Conservation (phyloP, 2,797 vertebrate species). For the Brachyrhaphis roseni region DNA sequence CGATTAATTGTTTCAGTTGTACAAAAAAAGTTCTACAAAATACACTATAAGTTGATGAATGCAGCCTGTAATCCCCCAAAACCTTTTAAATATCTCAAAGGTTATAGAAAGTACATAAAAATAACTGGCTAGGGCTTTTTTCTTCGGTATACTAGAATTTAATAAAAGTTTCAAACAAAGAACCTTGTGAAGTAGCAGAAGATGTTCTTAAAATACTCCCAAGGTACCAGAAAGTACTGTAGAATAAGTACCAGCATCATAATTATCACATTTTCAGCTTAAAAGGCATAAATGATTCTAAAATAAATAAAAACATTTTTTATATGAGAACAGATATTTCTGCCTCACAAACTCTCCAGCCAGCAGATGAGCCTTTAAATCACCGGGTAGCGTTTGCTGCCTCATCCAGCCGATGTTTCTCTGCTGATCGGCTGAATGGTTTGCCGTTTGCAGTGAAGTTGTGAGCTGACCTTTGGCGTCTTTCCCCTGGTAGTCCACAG, state of each 20-base stretch:
- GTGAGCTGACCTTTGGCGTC: constrained; percentile 88
- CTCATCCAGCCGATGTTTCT: not conserved
- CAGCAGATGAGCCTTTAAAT: not conserved
- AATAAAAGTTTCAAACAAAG: not conserved
- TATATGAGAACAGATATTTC: not conserved
- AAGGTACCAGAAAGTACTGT: not conserved
- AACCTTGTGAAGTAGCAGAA: not conserved
- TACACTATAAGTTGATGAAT: not conserved
- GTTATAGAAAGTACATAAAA: not conserved
- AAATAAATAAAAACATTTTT: not conserved
- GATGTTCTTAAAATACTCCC: not conserved
- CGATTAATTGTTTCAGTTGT: no score
- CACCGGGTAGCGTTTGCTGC: not conserved
- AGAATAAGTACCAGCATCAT: not conserved
- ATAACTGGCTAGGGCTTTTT: not conserved
- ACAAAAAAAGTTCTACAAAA: not conserved
- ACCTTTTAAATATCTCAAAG: not conserved
- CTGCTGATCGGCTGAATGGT: no score
- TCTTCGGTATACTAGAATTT: not conserved
- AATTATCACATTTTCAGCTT: not conserved
- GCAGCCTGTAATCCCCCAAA: not conserved
- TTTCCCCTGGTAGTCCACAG: constrained; percentile 94
- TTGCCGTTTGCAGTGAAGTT: not conserved
- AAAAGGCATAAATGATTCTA: not conserved
- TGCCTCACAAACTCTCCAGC: not conserved